phyloP scores from a whole-genome alignment of 2,797 vertebrate species.

The Muscicapa comitata region DNA sequence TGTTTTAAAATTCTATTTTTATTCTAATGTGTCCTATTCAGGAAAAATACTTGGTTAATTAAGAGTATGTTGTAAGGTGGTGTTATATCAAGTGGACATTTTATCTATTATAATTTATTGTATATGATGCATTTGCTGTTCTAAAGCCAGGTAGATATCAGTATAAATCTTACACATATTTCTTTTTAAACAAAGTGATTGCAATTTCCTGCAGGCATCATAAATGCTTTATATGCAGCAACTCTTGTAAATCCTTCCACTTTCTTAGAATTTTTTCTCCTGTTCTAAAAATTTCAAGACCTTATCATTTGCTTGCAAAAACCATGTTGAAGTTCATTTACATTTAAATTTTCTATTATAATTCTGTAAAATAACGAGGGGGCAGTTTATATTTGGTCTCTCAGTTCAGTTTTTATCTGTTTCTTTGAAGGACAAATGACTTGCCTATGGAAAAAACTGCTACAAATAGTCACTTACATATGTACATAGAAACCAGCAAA shows the following conservation, averaged over 20 bases:
- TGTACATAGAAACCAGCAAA: slow-evolving; percentile 58
- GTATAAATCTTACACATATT: background rate
- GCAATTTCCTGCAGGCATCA: background rate
- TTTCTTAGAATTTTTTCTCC: background rate
- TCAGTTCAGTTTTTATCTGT: background rate
- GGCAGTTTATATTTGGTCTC: background rate
- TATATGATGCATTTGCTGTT: background rate
- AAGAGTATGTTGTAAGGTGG: background rate
- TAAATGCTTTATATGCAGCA: background rate
- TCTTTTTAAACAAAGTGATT: background rate
- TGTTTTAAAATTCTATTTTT: background rate
- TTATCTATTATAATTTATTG: background rate
- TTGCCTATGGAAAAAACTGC: background rate
- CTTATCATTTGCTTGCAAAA: background rate
- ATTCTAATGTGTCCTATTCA: background rate
- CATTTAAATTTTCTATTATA: background rate
- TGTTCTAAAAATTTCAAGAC: background rate
- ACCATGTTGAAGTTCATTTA: background rate
- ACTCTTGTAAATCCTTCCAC: background rate
- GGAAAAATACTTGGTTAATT: background rate
- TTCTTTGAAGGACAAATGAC: background rate
- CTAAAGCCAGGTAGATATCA: background rate
- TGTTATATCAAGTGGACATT: background rate
- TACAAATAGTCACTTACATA: slow-evolving; percentile 34
- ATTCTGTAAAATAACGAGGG: background rate